A percentile compares a stretch with the other conserved stretches of the same genome.
Evolutionary conservation across 2,113 vertebrate genomes (phyloP).

Genomic region (Alexandromys fortis): DNA sequence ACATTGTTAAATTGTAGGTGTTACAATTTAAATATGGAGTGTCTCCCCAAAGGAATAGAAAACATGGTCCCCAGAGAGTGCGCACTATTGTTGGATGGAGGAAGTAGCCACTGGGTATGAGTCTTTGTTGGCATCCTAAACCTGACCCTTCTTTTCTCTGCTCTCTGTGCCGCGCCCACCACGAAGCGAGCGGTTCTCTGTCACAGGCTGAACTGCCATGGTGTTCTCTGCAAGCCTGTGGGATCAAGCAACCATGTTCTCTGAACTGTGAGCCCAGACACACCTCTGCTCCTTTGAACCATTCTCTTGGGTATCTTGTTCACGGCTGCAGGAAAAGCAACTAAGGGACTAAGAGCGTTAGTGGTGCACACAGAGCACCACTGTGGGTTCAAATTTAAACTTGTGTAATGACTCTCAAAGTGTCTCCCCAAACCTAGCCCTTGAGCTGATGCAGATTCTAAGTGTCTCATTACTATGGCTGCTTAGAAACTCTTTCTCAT

Average conservation of each 20-base stretch:
- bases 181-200: neutral
- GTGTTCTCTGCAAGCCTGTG: neutral
- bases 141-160: neutral
- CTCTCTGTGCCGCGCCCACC: neutral
- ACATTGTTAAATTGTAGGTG: too few relatives aligned
- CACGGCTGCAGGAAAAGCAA: neutral
- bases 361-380: neutral
- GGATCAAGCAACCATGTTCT: too few relatives aligned
- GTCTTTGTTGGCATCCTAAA: too few relatives aligned
- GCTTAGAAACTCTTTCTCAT: neutral
- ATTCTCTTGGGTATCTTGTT: neutral
- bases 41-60: neutral
- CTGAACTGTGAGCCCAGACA: neutral
- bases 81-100: neutral
- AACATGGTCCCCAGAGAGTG: neutral
- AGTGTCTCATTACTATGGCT: neutral
- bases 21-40: neutral
- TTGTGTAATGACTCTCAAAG: neutral
- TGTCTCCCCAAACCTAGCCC: neutral
- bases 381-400: neutral
- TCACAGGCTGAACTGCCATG: neutral
- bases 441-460: neutral
- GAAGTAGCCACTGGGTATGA: neutral
- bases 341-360: neutral
- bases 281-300: too few relatives aligned